Conservation (phyloP, 2,888 invertebrate species). For the Trimorus sp. region DNA sequence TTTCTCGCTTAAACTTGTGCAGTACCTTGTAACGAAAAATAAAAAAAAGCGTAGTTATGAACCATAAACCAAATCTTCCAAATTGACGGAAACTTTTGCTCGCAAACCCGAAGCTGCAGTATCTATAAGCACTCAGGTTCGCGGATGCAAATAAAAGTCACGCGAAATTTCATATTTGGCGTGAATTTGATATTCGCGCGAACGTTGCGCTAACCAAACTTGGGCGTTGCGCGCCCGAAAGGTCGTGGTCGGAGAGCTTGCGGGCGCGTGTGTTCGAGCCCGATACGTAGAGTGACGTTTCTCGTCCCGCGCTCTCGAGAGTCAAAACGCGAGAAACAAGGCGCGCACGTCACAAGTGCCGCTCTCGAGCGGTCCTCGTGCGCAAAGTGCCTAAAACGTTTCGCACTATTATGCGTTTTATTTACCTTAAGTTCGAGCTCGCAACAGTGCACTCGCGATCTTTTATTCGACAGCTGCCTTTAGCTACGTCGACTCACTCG, state of each 20-base stretch:
- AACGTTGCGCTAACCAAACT: constrained; percentile 45
- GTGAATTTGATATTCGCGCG: constrained; percentile 46
- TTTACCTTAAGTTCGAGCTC: constrained; percentile 52
- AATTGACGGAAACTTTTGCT: neutral
- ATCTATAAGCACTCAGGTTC: too few relatives aligned
- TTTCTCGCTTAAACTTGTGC: too few relatives aligned
- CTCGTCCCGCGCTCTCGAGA: constrained; percentile 70
- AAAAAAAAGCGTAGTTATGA: too few relatives aligned
- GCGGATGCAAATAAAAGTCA: constrained; percentile 44
- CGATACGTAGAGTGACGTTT: constrained; percentile 60
- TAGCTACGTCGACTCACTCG: too few relatives aligned
- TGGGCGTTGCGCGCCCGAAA: constrained; percentile 39
- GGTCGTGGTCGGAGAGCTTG: constrained; percentile 36
- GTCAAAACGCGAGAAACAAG: constrained; percentile 74
- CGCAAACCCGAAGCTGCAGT: neutral
- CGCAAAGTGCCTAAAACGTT: constrained; percentile 74
- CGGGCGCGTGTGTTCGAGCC: constrained; percentile 38
- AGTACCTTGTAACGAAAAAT: too few relatives aligned
- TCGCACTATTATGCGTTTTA: constrained; percentile 71
- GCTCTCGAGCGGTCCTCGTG: constrained; percentile 71
- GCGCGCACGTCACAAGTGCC: constrained; percentile 71
- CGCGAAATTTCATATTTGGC: constrained; percentile 46
- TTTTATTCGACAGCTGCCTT: constrained; percentile 39
- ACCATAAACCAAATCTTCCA: too few relatives aligned
- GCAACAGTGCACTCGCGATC: constrained; percentile 37